Evolutionary conservation across 2,888 invertebrate species (phyloP).

Genomic region (Strigamia crassipes): DNA sequence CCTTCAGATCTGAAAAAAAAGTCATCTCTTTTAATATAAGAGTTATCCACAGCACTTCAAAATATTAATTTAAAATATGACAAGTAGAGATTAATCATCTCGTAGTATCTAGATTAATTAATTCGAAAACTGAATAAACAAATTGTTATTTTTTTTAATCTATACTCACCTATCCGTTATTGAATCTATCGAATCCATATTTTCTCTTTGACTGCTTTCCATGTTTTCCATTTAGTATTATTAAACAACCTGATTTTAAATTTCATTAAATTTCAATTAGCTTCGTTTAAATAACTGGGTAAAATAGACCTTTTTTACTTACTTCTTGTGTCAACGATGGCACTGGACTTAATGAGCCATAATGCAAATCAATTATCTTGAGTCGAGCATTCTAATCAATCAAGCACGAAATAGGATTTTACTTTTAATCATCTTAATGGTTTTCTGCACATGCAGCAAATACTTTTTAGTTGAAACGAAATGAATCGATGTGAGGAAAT

Average conservation of each 20-base stretch:
- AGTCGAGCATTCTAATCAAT: background rate
- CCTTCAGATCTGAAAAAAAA: background rate
- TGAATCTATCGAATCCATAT: too few relatives aligned
- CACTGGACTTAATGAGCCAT: background rate
- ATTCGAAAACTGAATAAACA: too few relatives aligned
- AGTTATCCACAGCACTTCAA: too few relatives aligned
- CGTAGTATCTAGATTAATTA: too few relatives aligned
- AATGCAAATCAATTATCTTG: background rate
- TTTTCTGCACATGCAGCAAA: background rate
- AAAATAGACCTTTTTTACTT: background rate
- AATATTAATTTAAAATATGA: background rate
- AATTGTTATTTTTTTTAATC: too few relatives aligned
- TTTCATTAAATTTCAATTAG: too few relatives aligned
- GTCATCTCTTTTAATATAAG: background rate
- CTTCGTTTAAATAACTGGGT: too few relatives aligned
- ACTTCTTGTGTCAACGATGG: background rate
- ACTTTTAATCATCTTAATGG: background rate
- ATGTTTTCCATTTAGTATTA: too few relatives aligned
- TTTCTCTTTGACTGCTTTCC: too few relatives aligned
- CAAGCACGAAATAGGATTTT: slow-evolving; percentile 2
- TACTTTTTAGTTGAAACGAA: background rate
- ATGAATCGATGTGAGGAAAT: background rate
- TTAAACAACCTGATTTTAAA: too few relatives aligned
- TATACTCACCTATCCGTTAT: too few relatives aligned
- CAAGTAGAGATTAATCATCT: too few relatives aligned